phyloP scores from a whole-genome alignment of 2,797 vertebrate species.

The Pipistrellus nathusii region DNA sequence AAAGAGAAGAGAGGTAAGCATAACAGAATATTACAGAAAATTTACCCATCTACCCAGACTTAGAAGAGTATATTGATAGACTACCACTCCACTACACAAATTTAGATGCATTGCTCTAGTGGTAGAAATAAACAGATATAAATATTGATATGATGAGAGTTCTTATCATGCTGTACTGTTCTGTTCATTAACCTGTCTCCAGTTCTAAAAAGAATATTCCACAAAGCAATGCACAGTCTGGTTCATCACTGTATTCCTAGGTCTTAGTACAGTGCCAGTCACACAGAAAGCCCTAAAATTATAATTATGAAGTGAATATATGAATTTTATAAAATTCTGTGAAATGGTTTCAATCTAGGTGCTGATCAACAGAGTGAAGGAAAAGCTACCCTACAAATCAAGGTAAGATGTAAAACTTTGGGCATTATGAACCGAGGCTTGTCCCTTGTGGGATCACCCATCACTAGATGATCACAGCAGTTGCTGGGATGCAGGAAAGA shows the following conservation, averaged over 20 bases:
- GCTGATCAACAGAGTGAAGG: not conserved
- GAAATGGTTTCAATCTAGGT: not conserved
- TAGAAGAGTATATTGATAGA: not conserved
- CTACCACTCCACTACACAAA: not conserved
- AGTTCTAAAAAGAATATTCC: not conserved
- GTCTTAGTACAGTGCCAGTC: not conserved
- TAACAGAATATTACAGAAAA: slow-evolving; percentile 21
- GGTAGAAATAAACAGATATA: not conserved
- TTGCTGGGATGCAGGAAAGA: not conserved
- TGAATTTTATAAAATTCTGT: not conserved
- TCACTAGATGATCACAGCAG: not conserved
- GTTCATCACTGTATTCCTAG: not conserved
- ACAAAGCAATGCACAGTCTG: not conserved
- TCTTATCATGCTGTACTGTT: not conserved
- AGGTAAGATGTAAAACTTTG: not conserved
- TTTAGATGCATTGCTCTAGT: not conserved
- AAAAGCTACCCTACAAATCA: not conserved
- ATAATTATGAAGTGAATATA: not conserved
- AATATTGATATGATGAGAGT: not conserved
- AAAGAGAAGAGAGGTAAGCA: not conserved
- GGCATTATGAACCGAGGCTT: not conserved
- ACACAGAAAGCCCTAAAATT: not conserved
- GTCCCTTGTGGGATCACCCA: not conserved
- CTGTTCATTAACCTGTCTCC: not conserved
- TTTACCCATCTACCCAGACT: not conserved